Evolutionary conservation across 1,140 invertebrate species (phyloP), one percentile per base, ranked within the genome.

Genomic region (Tetramorium alpestre): DNA sequence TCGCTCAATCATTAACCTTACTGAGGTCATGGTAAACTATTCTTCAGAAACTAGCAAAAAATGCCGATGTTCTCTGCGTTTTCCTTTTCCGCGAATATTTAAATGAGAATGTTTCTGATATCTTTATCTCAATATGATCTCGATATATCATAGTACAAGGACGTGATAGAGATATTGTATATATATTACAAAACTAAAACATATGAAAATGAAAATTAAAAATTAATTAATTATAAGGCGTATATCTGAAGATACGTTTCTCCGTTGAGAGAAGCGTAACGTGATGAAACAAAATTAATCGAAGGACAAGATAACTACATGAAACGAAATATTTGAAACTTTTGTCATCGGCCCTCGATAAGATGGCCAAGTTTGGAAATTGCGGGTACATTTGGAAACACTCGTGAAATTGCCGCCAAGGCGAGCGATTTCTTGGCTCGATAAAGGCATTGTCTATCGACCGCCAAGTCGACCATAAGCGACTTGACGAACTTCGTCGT

Each of bases 401-500:
- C 33, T 33, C 49, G 54, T n/a, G 38, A 16, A 22, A n/a, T n/a
- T n/a, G 16, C 28, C 44, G 10, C 60, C 8, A 33, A 41, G 25
- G 13, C 25, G 67, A 47, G 54, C 25, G 67, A 70, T 73, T 73
- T 60, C 13, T 18, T 11, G 54, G 33, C 22, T 33, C 18, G 49
- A 11, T 73, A 33, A 49, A 72, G 51, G 38, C 51, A 49, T 58
- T 60, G 54, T 84, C 67, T 84, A 62, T 84, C 80, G 69, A 84
- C 54, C 80, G 28, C 69, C 38, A 82, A 82, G 65, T 58, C 65
- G 78, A 72, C 78, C 80, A 25, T 82, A 73, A 82, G 80, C 80
- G 69, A 75, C 54, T 84, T 73, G 80, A 84, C 80, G 58, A 84
- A 84, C 80, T 84, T 84, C n/a, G 69, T 60, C 80, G 54, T 62